Evolutionary conservation across 2,888 invertebrate genomes (phyloP), one percentile per base, ranked within the genome.

Genomic region (Prenolepis imparis): DNA sequence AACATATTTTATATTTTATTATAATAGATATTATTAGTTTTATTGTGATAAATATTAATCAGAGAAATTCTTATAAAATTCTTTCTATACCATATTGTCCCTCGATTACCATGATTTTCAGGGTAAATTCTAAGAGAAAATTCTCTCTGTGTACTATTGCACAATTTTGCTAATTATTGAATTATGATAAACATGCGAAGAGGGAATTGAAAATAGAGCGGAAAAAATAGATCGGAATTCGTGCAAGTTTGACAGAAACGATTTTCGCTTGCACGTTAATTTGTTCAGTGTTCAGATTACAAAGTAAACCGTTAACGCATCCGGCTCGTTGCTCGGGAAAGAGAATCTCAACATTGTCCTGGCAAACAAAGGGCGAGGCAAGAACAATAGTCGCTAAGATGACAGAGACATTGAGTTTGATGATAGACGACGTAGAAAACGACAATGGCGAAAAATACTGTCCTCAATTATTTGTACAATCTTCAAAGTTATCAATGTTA

Each of bases 271-370:
- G 32, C 21, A 57, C 57, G 57, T 32, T 41, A 57, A 72, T 59
- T 68, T 21, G 32, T 41, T 57, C 73, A 18, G 9, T 41, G 55
- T 41, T 77, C 57, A 41, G 21, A 32, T 41, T 78, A 68, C 41
- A 70, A 78, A 55, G 32, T 70, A 55, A 8, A 78, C 57, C 72
- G 72, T 68, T 78, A 78, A 68, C 55, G 5, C 21, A 70, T 78
- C 73, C 77, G 48, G 28, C 61, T 75, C 66, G 18, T 77, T 48
- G 41, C 70, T 73, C 84, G 72, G 87, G 81, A 86, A 84, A 86
- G 82, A 75, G 86, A 78, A 84, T 82, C 83, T 86, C 83, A 86
- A 72, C 74, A 77, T 83, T 64, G 59, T 67, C 36, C 15, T 77
- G 55, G 82, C 81, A 83, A 89, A 86, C 64, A 72, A 81, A 75